Conservation (phyloP, 2,797 vertebrate species). For the Sandelia bainsii region DNA sequence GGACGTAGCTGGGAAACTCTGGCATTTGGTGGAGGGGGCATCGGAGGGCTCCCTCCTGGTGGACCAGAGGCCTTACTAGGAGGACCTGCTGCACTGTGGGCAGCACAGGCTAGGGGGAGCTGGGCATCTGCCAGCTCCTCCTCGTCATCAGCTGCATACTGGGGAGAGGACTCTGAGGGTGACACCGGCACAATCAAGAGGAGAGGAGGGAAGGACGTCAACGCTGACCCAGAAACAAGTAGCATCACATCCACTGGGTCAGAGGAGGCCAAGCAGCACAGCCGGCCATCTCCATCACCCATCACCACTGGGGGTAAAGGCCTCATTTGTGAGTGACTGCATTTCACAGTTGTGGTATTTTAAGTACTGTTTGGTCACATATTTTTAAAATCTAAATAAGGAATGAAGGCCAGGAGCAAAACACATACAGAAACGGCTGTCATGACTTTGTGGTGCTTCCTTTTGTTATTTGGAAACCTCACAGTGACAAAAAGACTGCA, state of each 20-base stretch:
- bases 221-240: conserved; percentile 91
- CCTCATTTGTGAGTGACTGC: conserved; percentile 86
- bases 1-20: conserved; percentile 97
- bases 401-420: too few relatives aligned
- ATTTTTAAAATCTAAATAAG: too few relatives aligned
- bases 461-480: neutral
- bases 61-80: conserved; percentile 74
- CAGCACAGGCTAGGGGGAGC: conserved; percentile 93
- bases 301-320: conserved; percentile 90
- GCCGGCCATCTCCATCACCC: conserved; percentile 87
- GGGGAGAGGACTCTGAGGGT: conserved; percentile 98
- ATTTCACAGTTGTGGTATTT: conserved; percentile 1
- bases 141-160: conserved; percentile 91
- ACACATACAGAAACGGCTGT: too few relatives aligned
- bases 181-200: conserved; percentile 98
- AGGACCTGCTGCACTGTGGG: conserved; percentile 85
- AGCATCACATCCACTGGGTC: conserved; percentile 89
- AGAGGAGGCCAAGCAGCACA: conserved; percentile 91
- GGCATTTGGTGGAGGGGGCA: conserved; percentile 88
- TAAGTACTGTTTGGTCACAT: neutral
- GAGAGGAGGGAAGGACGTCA: conserved; percentile 95
- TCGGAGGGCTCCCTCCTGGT: conserved; percentile 65
- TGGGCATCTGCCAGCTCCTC: conserved; percentile 90
- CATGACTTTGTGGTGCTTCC: neutral
- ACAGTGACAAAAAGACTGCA: neutral